Conservation (phyloP, 2,888 invertebrate species). For the Cataglyphis altisquamis region DNA sequence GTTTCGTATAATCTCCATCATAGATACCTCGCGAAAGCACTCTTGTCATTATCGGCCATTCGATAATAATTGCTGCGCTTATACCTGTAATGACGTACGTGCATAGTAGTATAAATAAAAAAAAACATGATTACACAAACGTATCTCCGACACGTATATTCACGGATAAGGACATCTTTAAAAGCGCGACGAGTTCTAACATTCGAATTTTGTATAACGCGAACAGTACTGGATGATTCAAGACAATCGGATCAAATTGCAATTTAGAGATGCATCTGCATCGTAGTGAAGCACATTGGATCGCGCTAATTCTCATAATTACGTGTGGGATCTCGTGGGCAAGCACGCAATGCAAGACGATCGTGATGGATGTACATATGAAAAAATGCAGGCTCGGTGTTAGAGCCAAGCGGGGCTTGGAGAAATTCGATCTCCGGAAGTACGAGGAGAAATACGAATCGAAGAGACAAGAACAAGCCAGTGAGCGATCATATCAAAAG, state of each 20-base stretch:
- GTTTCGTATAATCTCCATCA: neutral
- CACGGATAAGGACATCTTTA: constrained; percentile 68
- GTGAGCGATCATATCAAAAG: constrained; percentile 18
- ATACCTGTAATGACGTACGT: constrained; percentile 25
- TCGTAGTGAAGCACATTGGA: neutral
- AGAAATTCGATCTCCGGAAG: constrained; percentile 34
- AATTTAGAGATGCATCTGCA: constrained; percentile 10
- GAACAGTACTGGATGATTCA: constrained; percentile 30
- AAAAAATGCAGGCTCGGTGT: constrained; percentile 55
- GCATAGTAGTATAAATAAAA: constrained; percentile 58
- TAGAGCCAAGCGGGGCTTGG: constrained; percentile 47
- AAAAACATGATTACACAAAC: constrained; percentile 64
- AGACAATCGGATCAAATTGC: neutral
- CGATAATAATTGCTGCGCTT: neutral
- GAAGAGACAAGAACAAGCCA: neutral
- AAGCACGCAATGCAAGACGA: constrained; percentile 52
- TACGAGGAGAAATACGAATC: neutral
- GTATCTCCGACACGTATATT: constrained; percentile 65
- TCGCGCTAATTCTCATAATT: constrained; percentile 20
- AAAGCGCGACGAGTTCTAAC: constrained; percentile 59
- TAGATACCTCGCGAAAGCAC: neutral
- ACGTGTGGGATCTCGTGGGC: constrained; percentile 24
- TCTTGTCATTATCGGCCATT: neutral
- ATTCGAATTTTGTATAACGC: constrained; percentile 32
- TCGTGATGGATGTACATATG: constrained; percentile 56